These are phyloP conservation scores for Bombus ignitus DNA, from an alignment of 1,140 invertebrate genomes.

Conservation along the genomic window DNA sequence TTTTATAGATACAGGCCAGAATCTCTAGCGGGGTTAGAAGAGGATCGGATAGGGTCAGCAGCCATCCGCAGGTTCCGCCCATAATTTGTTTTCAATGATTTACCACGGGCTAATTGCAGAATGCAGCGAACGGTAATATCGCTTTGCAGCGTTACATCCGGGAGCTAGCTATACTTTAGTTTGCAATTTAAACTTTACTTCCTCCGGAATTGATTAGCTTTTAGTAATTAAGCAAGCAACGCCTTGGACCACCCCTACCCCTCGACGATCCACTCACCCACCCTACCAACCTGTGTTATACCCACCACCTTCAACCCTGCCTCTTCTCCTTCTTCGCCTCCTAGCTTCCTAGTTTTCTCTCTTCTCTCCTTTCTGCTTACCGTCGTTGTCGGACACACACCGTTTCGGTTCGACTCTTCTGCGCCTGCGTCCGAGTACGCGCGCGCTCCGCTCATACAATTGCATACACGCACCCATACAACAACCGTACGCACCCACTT, in stretches of 20 bases:
- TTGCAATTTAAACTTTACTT: slow-evolving; percentile 84
- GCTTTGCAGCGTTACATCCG: slow-evolving; percentile 80
- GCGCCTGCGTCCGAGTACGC: slow-evolving; percentile 43
- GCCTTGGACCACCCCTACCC: slow-evolving; percentile 72
- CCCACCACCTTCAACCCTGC: slow-evolving; percentile 32
- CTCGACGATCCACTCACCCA: slow-evolving; percentile 41
- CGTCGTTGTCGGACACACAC: slow-evolving; percentile 26
- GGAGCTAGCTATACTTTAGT: slow-evolving; percentile 82
- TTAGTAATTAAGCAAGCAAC: slow-evolving; percentile 84
- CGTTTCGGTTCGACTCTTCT: background rate
- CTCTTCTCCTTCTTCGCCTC: slow-evolving; percentile 44
- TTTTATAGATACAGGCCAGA: slow-evolving; percentile 32
- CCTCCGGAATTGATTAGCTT: slow-evolving; percentile 83
- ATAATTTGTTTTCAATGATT: slow-evolving; percentile 83
- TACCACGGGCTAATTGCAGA: slow-evolving; percentile 83
- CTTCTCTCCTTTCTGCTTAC: slow-evolving; percentile 54
- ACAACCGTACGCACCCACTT: slow-evolving; percentile 33
- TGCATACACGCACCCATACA: slow-evolving; percentile 44
- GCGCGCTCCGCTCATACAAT: slow-evolving; percentile 18
- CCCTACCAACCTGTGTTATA: slow-evolving; percentile 29
- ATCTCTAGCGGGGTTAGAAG: background rate
- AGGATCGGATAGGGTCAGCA: background rate
- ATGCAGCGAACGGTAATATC: slow-evolving; percentile 82
- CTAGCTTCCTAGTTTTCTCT: slow-evolving; percentile 44
- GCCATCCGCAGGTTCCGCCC: slow-evolving; percentile 67